Base-by-base conservation (phyloP, 2,113 vertebrate genomes). In the Plecturocebus donacophilus region DNA sequence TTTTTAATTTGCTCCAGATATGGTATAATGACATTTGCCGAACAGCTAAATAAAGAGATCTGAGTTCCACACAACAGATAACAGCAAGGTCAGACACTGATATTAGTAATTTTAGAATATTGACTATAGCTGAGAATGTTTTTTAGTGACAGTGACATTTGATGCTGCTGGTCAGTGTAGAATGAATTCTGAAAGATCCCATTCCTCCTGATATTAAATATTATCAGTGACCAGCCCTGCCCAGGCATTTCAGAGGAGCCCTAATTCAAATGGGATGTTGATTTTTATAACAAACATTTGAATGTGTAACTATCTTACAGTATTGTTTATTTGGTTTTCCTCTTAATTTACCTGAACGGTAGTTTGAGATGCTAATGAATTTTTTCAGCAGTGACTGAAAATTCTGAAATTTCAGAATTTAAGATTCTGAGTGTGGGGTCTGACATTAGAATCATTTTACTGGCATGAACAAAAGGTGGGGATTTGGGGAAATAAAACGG, bases 1-100 rank as follows among this genome's bases (percentile, higher is more conserved):
- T 87, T 98, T 98, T 98, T 97, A 96, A 98, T 98, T 98, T 96
- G 93, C 94, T 97, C 92, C 90, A 96, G 97, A 93, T 91, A 75
- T 38, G 32, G 49, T 94, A 95, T 96, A 93, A 96, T 97, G 98
- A 95, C 95, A 96, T 97, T 93, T 98, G 75, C 94, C 87, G 89
- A 98, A 91, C 95, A 94, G 77, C 97, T 91, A 75, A 98, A 94
- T 98, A 98, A 97, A 87, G 84, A 90, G 75, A 88, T 92, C 90
- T 52, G 91, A 94, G 95, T 97, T 97, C 90, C 66, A 90, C 96
- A 94, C 93, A 97, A 80, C 52, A 83, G 83, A 98, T 98, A 94
- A 90, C 95, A 98, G 79, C 90, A 95, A 91, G 96, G 94, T 97
- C 97, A 97, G 93, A 58, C 54, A 95, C 52, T 89, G 68, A 84